Base-by-base conservation (phyloP, 2,888 invertebrate species). In the Xylophagus ater region DNA sequence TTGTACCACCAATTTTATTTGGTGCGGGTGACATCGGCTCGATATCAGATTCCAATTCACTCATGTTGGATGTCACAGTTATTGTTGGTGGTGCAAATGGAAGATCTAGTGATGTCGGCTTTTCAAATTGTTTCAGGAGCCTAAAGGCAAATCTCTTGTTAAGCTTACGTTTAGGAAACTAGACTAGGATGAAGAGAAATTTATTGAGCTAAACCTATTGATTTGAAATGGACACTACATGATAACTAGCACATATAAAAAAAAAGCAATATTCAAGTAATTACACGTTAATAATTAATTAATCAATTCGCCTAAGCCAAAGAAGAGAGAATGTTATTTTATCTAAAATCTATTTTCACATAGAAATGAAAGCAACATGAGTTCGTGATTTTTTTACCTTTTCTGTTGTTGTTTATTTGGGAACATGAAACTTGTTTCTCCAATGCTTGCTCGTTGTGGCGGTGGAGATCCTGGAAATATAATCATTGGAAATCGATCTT, bases 21-120 rank as follows among this genome's bases (percentile, higher is more conserved):
- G 62, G 58, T 30, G 77, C 70, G 3, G 80, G 78, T 9, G 79
- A 78, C 49, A 76, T 59, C 3, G 76, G 74, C 48, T 83, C 82
- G 5, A 70, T 66, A 53, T 84, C 83, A 3, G 81, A 82, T 60
- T 84, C 83, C 10, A 69, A 68, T 59, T 83, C 82, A 52, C 78
- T 81, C 60, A 80, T 73, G 51, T 81, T 81, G 49, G 78, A 77
- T 0, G 83, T 83, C 19, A 84, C 76, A 9, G 81, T 82, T 50
- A 81, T 81, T 51, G 77, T 64, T 1, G 81, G 81, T 7, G 80
- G 80, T 18, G 65, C 68, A 62, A 72, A 66, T 50, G 79, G 69
- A 58, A 79, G 60, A 52, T 75, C 75, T 43, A 74, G 55, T 5
- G 73, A 73, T 18, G 67, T 71, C 6, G 74, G 73, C 54, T 71